phyloP scores from a whole-genome alignment of 2,113 vertebrate species.

The Chinchilla lanigera region DNA sequence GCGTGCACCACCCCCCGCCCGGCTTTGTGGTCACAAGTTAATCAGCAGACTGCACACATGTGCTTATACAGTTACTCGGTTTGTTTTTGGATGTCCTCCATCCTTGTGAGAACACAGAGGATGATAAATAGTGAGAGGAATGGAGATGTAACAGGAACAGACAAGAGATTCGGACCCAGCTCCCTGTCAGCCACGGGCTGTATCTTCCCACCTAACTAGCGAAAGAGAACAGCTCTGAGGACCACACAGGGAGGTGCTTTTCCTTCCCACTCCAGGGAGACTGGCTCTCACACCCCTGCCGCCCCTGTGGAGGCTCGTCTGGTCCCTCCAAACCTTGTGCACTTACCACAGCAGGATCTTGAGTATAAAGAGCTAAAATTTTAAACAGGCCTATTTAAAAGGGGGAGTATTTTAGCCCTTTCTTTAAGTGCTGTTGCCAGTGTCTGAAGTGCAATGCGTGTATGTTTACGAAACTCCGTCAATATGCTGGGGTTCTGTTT shows the following conservation, averaged over 20 bases:
- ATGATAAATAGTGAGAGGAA: background rate
- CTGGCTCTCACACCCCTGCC: background rate
- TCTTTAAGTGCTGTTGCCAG: background rate
- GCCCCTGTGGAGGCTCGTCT: background rate
- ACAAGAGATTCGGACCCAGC: background rate
- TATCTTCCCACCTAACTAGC: conserved; percentile 47
- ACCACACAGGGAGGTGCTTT: conserved; percentile 24
- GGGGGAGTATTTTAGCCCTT: background rate
- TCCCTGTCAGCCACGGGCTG: background rate
- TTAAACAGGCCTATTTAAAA: conserved; percentile 21
- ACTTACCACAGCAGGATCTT: background rate
- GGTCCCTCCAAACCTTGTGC: background rate
- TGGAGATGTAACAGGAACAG: background rate
- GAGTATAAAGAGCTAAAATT: background rate
- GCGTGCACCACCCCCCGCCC: background rate
- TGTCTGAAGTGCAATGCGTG: conserved; percentile 15
- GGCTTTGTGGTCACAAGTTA: background rate
- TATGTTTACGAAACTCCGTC: conserved; percentile 40
- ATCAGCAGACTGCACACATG: background rate
- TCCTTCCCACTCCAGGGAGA: background rate
- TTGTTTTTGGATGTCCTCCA: background rate
- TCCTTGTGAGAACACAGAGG: background rate
- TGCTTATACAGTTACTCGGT: background rate
- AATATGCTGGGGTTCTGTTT: background rate
- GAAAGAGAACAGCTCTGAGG: conserved; percentile 40